Conservation (phyloP, 2,113 vertebrate species). For the Mus pahari region DNA sequence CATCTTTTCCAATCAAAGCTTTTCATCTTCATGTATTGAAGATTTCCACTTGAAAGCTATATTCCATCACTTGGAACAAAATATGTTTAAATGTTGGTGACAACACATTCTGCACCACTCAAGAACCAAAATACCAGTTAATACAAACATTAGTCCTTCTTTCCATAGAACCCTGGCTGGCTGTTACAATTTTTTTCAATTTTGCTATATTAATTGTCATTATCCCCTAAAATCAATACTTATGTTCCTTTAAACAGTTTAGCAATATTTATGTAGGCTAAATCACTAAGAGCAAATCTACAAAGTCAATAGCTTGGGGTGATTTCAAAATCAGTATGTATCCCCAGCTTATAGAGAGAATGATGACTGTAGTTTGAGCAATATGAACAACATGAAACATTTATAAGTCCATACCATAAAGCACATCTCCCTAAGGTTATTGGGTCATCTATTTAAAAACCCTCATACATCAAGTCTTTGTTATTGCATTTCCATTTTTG, state of each 20-base stretch:
- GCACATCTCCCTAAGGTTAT: background rate
- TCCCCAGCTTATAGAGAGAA: conserved; percentile 31
- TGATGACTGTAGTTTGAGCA: conserved; percentile 49
- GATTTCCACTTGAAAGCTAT: conserved; percentile 24
- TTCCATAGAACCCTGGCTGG: background rate
- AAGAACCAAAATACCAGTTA: background rate
- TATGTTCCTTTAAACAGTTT: conserved; percentile 46
- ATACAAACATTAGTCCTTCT: background rate
- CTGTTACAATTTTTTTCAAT: conserved; percentile 20
- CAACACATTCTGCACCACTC: background rate
- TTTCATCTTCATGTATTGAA: background rate
- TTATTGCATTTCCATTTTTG: conserved; percentile 16
- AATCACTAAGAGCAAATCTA: conserved; percentile 60
- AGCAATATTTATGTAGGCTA: conserved; percentile 38
- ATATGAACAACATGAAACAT: conserved; percentile 53
- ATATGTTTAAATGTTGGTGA: background rate
- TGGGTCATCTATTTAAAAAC: conserved; percentile 6
- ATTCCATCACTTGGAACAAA: background rate
- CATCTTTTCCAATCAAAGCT: background rate
- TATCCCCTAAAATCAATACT: conserved; percentile 46
- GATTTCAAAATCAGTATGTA: conserved; percentile 65
- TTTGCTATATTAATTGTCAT: conserved; percentile 51
- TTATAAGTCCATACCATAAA: conserved; percentile 31
- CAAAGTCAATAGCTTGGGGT: conserved; percentile 33
- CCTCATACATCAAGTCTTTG: background rate